phyloP scores from a whole-genome alignment of 2,113 vertebrate species.

The Myxocyprinus asiaticus region DNA sequence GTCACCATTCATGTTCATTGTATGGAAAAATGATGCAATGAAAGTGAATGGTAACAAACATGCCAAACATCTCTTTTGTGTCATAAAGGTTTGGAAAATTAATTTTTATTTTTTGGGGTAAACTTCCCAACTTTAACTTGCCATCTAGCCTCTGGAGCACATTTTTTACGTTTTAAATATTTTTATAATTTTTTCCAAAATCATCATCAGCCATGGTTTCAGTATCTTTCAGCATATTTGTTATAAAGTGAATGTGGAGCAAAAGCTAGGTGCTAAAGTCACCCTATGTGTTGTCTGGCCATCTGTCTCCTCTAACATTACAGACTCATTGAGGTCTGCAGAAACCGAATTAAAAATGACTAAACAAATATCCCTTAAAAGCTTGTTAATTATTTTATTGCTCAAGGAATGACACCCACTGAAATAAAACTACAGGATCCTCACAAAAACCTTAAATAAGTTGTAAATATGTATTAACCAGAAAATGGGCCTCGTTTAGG shows the following conservation, averaged over 20 bases:
- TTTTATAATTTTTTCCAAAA: too few species aligned
- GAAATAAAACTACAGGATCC: constrained; percentile 88
- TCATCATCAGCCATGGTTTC: not conserved
- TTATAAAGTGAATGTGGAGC: not conserved
- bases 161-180: not conserved
- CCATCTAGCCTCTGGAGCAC: not conserved
- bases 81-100: too few species aligned
- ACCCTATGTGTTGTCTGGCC: constrained; percentile 64
- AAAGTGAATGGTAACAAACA: too few species aligned
- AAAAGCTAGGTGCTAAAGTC: constrained; percentile 50
- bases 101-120: too few species aligned
- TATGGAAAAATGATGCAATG: too few species aligned
- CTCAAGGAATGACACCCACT: constrained; percentile 77
- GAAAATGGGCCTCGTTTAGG: constrained; percentile 85
- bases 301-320: constrained; percentile 73
- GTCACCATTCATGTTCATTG: too few species aligned
- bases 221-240: not conserved
- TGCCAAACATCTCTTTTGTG: too few species aligned
- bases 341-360: constrained; percentile 66
- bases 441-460: constrained; percentile 82
- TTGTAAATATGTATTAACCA: constrained; percentile 96
- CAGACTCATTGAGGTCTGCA: constrained; percentile 65
- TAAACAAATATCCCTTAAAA: constrained; percentile 77
- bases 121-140: not conserved
- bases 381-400: constrained; percentile 90